Evolutionary conservation across 1,140 invertebrate species (phyloP).

Genomic region (Mycetomoellerius zeteki): DNA sequence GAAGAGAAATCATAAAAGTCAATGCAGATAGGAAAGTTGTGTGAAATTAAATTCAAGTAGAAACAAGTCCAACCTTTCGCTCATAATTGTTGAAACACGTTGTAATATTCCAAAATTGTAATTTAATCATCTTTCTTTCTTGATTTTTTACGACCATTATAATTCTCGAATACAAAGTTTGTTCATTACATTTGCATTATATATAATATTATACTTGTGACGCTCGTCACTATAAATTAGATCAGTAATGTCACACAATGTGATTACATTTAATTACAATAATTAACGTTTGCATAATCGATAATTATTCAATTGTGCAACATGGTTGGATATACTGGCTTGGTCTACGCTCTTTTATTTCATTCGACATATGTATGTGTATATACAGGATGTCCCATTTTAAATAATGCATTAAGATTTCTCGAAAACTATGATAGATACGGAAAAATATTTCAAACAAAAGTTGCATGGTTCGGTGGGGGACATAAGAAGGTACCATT

Average conservation of each 20-base stretch:
- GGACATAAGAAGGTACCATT: no score
- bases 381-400: no score
- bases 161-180: conserved; percentile 14
- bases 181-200: background rate
- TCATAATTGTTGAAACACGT: conserved; percentile 5
- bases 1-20: background rate
- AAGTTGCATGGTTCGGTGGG: no score
- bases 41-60: conserved; percentile 46
- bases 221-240: conserved; percentile 1
- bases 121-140: conserved; percentile 21
- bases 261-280: conserved; percentile 45
- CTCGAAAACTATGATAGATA: no score
- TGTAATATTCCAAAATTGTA: conserved; percentile 12
- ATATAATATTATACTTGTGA: conserved; percentile 14
- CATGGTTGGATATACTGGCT: background rate
- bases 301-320: conserved; percentile 5
- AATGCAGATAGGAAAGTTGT: background rate
- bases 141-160: background rate
- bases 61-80: no score
- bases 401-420: no score
- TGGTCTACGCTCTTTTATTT: background rate
- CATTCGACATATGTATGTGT: background rate
- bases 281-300: conserved; percentile 17
- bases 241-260: conserved; percentile 9
- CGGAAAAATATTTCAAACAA: no score